Conservation (phyloP, 2,113 vertebrate species). For the Calidris pugnax region DNA sequence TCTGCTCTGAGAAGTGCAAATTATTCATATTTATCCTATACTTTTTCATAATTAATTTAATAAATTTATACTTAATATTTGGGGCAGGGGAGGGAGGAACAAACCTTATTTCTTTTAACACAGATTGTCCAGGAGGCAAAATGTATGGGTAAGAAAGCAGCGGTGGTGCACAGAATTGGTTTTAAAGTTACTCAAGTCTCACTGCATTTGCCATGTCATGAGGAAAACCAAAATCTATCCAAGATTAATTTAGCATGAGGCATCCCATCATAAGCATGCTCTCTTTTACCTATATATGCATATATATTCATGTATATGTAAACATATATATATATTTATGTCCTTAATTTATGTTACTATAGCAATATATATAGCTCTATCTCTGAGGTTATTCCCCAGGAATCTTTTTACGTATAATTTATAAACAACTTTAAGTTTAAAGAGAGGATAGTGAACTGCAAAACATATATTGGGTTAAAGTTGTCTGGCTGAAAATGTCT, state of each 20-base stretch:
- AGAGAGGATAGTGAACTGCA: background rate
- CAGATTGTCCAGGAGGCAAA: background rate
- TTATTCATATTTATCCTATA: conserved; percentile 21
- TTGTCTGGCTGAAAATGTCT: background rate
- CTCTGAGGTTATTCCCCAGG: background rate
- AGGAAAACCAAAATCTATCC: background rate
- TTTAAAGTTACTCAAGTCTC: background rate
- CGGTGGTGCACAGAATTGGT: background rate
- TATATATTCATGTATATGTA: background rate
- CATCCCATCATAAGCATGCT: background rate
- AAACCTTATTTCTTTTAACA: background rate
- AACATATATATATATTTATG: background rate
- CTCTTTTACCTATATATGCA: background rate
- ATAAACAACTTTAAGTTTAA: background rate
- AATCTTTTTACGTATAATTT: background rate
- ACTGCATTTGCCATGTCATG: background rate
- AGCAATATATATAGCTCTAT: background rate
- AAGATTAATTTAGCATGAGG: background rate
- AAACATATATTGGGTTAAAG: background rate
- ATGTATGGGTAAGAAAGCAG: background rate
- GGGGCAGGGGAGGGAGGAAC: rapidly evolving
- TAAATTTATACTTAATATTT: background rate
- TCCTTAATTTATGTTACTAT: background rate
- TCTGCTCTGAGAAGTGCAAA: background rate
- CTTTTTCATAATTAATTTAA: conserved; percentile 18